Evolutionary conservation across 2,888 invertebrate genomes (phyloP).

Genomic region (Omphaloscelis lunosa): DNA sequence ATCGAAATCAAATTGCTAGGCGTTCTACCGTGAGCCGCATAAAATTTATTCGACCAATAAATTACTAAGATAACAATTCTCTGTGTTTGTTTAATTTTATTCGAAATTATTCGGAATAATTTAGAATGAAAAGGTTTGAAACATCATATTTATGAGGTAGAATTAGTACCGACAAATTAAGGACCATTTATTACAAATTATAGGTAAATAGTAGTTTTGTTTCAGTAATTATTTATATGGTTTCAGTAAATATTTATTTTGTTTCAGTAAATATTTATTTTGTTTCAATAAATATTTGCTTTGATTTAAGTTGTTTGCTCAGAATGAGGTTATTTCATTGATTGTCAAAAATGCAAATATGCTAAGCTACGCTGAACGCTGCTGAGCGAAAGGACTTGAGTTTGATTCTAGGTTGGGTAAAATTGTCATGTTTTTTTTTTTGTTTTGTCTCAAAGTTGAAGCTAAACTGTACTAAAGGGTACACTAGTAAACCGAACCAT

Average conservation of each 20-base stretch:
- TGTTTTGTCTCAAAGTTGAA: neutral
- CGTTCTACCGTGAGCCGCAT: slow-evolving; percentile 64
- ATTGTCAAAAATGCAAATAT: neutral
- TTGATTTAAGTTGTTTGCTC: neutral
- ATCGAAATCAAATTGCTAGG: slow-evolving; percentile 59
- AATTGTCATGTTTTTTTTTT: neutral
- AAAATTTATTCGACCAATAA: slow-evolving; percentile 75
- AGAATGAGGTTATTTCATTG: neutral
- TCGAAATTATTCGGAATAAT: slow-evolving; percentile 64
- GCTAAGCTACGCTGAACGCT: neutral
- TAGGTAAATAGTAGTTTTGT: neutral
- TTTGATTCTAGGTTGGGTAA: neutral
- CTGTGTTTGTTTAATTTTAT: slow-evolving; percentile 72
- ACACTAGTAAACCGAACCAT: neutral
- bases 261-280: neutral
- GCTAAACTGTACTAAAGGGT: neutral
- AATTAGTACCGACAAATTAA: slow-evolving; percentile 38
- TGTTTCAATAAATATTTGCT: neutral
- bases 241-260: no score
- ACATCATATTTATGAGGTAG: slow-evolving; percentile 20
- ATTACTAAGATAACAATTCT: slow-evolving; percentile 71
- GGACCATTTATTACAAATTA: slow-evolving; percentile 1
- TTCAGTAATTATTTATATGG: neutral
- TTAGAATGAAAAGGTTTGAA: slow-evolving; percentile 14
- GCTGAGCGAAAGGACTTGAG: neutral